phyloP scores from a whole-genome alignment of 2,113 vertebrate species.

The Cyrtonyx montezumae region DNA sequence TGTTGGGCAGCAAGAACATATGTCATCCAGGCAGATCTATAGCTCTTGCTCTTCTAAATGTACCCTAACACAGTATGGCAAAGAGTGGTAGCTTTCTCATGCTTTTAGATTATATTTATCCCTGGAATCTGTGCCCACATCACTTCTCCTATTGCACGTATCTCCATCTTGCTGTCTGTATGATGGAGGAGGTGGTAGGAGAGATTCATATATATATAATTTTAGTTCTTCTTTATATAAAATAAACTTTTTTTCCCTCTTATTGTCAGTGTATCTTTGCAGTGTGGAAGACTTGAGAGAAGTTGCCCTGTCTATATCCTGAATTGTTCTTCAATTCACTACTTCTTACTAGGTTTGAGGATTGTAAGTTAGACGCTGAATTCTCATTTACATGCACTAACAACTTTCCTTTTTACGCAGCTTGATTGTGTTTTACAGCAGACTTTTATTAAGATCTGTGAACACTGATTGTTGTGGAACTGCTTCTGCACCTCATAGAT shows the following conservation, averaged over 20 bases:
- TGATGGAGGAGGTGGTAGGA: not conserved
- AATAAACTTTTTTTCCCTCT: not conserved
- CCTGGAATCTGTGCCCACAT: not conserved
- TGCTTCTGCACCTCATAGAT: not conserved
- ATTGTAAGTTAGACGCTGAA: not conserved
- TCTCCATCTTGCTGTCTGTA: not conserved
- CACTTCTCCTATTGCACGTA: not conserved
- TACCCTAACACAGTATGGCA: not conserved
- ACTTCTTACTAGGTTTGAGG: not conserved
- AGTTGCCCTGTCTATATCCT: not conserved
- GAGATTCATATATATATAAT: not conserved
- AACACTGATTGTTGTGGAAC: not conserved
- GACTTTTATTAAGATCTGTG: not conserved
- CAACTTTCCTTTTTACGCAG: not conserved
- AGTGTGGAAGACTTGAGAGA: not conserved
- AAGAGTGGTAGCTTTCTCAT: not conserved
- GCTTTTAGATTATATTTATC: constrained; percentile 5
- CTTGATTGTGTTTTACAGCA: not conserved
- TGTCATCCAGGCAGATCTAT: constrained; percentile 28
- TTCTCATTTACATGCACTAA: not conserved
- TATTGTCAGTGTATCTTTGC: not conserved
- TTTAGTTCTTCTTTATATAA: not conserved
- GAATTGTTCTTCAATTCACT: not conserved
- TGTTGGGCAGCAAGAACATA: not conserved
- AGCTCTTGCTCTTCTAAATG: constrained; percentile 12